Base-by-base conservation (phyloP, 2,888 invertebrate species). In the Hermodice carunculata region DNA sequence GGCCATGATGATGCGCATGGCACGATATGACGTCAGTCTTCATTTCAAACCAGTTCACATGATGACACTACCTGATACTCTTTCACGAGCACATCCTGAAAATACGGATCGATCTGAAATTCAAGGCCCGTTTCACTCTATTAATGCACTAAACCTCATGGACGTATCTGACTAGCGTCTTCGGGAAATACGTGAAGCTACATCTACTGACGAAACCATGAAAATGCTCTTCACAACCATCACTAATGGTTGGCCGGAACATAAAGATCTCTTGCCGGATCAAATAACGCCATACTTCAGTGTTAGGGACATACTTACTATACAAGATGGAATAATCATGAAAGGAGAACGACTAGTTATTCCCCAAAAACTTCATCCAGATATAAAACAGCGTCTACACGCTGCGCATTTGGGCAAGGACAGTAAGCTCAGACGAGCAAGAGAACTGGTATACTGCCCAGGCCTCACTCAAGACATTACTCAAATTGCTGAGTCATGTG, bases 1-100 rank as follows among this genome's bases (percentile, higher is more conserved):
- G 59, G 43, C 67, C n/a, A 74, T 77, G 71, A 26, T 75, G 14
- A 51, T 77, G 19, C 53, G 65, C n/a, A 29, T 70, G 6, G 75
- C 71, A 44, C 49, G 51, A 43, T 74, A 66, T 60, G 66, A 75
- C 29, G 51, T 64, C 22, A 37, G 46, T 17, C 8, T 37, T 17
- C 8, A 11, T 17, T 37, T 8, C 11, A 37, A 17, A 37, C 8
- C 8, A 37, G 37, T 8, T 17, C 37, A 37, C 11, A 17, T 11
- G 8, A 37, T 37, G 37, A 37, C 37, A 8, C 17, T 37, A 37
- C 17, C 37, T 11, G 37, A 37, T 17, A 37, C 17, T 8, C 37
- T 37, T 8, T 37, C 37, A 8, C 8, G 37, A 37, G 37, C 17
- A 11, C 17, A 37, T 37, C 37, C 37, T 37, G 37, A 37, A 37